Conservation (phyloP, 2,797 vertebrate genomes). For the Natrix natrix region DNA sequence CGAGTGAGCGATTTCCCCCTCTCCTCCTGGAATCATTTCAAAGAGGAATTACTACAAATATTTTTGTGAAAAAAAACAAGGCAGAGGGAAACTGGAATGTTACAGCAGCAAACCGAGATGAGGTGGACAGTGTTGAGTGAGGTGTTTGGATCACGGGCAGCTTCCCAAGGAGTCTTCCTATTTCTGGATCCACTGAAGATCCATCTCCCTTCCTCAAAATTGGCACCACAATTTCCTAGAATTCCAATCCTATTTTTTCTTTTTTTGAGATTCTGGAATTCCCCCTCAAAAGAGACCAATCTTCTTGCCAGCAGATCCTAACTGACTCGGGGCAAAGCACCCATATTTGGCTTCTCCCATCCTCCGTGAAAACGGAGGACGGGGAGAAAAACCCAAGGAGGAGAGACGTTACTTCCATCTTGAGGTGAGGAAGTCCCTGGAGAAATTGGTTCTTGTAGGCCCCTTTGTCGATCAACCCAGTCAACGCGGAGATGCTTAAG, state of each 20-base stretch:
- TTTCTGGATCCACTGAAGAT: neutral
- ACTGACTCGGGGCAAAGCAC: neutral
- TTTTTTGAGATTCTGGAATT: neutral
- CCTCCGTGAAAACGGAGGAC: neutral
- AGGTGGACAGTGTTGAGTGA: neutral
- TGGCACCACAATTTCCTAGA: neutral
- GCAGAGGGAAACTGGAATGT: neutral
- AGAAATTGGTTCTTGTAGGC: neutral
- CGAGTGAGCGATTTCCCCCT: neutral
- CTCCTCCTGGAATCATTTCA: neutral
- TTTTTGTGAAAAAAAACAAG: neutral
- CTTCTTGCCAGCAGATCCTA: neutral
- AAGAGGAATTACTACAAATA: slow-evolving; percentile 20
- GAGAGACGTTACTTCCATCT: neutral
- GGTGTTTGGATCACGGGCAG: neutral
- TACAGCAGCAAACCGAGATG: neutral
- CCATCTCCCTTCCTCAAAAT: no score
- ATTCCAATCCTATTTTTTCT: neutral
- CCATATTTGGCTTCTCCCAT: neutral
- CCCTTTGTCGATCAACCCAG: neutral
- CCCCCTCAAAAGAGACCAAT: neutral
- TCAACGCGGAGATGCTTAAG: neutral
- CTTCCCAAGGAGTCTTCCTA: neutral
- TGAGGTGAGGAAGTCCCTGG: neutral
- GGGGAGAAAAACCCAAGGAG: neutral